Conservation (phyloP, 1,140 invertebrate genomes). For the Megalopta genalis region DNA sequence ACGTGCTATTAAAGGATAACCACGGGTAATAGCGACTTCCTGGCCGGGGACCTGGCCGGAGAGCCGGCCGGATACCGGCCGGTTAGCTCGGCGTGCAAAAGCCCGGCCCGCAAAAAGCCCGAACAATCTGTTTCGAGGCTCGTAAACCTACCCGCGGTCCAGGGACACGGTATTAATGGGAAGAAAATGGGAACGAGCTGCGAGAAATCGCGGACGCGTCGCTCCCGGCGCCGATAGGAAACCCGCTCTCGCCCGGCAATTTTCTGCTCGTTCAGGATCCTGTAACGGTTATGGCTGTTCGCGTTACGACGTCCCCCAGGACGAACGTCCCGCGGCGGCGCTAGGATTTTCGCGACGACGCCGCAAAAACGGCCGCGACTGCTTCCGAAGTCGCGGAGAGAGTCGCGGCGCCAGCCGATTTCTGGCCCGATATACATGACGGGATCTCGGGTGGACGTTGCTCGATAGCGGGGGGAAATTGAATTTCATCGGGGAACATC, state of each 20-base stretch:
- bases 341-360: constrained; percentile 21
- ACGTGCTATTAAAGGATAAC: constrained; percentile 42
- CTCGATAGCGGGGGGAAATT: too few relatives aligned
- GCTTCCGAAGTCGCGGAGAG: background rate
- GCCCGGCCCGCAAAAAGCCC: constrained; percentile 40
- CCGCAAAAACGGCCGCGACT: background rate
- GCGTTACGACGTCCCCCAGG: constrained; percentile 28
- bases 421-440: too few relatives aligned
- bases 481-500: too few relatives aligned
- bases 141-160: constrained; percentile 38
- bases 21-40: constrained; percentile 54
- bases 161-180: constrained; percentile 51
- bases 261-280: constrained; percentile 43
- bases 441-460: too few relatives aligned
- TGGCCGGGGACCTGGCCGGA: constrained; percentile 3
- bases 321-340: background rate
- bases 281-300: constrained; percentile 48
- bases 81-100: background rate
- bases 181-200: constrained; percentile 56
- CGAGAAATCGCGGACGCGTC: constrained; percentile 56
- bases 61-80: constrained; percentile 10
- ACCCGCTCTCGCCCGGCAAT: constrained; percentile 40
- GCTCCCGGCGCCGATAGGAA: constrained; percentile 57
- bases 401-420: too few relatives aligned
- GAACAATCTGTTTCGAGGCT: constrained; percentile 42